A percentile compares a stretch with the other conserved stretches of the same genome.
Conservation (phyloP, 2,888 invertebrate species). For the Spodoptera littoralis region DNA sequence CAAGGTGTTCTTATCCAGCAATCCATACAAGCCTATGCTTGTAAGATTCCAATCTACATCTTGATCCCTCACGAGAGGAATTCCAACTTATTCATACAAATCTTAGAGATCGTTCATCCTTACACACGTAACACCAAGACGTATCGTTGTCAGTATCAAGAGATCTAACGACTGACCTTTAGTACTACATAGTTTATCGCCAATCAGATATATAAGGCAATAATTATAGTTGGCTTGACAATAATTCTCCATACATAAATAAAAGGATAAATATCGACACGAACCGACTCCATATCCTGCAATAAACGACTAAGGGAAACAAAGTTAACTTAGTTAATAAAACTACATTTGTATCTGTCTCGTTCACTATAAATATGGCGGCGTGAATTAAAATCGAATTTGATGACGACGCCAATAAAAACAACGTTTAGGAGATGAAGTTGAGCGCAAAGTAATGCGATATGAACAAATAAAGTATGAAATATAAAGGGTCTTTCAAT, state of each 20-base stretch:
- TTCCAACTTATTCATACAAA: slow-evolving; percentile 25
- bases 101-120: slow-evolving; percentile 6
- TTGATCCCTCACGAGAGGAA: slow-evolving; percentile 17
- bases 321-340: slow-evolving; percentile 25
- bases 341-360: slow-evolving; percentile 29
- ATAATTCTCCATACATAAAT: slow-evolving; percentile 34
- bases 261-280: slow-evolving; percentile 35
- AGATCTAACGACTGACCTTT: slow-evolving; percentile 39
- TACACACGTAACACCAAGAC: slow-evolving; percentile 10
- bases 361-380: slow-evolving; percentile 16
- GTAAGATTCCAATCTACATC: slow-evolving; percentile 22
- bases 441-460: slow-evolving; percentile 7
- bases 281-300: slow-evolving; percentile 34
- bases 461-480: background rate
- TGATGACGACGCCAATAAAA: slow-evolving; percentile 12
- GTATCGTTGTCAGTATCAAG: slow-evolving; percentile 17
- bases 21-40: background rate
- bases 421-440: slow-evolving; percentile 5
- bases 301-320: slow-evolving; percentile 14
- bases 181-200: slow-evolving; percentile 26
- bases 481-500: slow-evolving; percentile 5
- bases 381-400: slow-evolving; percentile 10
- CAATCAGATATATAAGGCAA: slow-evolving; percentile 38
- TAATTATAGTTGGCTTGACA: slow-evolving; percentile 35
- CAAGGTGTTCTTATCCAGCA: too few relatives aligned